phyloP scores from a whole-genome alignment of 2,113 vertebrate species.

The Seriola dumerili region DNA sequence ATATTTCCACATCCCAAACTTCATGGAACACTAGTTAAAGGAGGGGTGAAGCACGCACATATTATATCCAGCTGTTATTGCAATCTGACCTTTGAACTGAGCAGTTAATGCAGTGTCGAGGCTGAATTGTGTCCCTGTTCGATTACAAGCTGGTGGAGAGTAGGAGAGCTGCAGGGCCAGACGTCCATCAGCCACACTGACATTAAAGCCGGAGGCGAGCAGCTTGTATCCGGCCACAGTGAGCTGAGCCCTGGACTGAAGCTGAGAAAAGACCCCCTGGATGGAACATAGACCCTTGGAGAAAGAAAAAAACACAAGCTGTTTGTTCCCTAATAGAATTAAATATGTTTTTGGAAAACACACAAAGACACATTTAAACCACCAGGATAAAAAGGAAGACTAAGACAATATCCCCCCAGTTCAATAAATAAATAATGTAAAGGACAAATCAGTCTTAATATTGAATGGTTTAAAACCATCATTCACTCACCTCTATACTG shows the following conservation, averaged over 20 bases:
- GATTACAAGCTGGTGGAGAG: slow-evolving; percentile 42
- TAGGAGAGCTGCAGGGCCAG: slow-evolving; percentile 73
- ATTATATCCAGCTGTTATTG: neutral
- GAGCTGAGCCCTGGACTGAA: slow-evolving; percentile 74
- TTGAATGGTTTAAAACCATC: neutral
- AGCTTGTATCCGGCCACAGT: slow-evolving; percentile 71
- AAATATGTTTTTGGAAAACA: neutral
- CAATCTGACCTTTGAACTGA: slow-evolving; percentile 75
- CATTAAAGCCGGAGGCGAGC: slow-evolving; percentile 77
- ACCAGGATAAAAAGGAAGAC: neutral
- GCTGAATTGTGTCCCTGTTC: slow-evolving; percentile 26
- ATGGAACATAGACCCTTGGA: slow-evolving; percentile 67
- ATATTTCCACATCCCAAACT: neutral
- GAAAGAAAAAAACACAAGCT: neutral
- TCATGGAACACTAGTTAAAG: neutral
- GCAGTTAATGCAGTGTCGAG: slow-evolving; percentile 51
- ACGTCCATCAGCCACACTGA: slow-evolving; percentile 62
- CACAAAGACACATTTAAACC: neutral
- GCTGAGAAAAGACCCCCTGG: slow-evolving; percentile 57
- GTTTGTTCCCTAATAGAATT: no score
- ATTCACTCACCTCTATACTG: slow-evolving; percentile 76
- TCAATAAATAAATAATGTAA: neutral
- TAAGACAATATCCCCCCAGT: neutral
- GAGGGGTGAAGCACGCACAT: neutral
- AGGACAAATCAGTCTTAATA: neutral